Evolutionary conservation across 2,113 vertebrate genomes (phyloP), one percentile per base, ranked within the genome.

Genomic region (Smithornis capensis): DNA sequence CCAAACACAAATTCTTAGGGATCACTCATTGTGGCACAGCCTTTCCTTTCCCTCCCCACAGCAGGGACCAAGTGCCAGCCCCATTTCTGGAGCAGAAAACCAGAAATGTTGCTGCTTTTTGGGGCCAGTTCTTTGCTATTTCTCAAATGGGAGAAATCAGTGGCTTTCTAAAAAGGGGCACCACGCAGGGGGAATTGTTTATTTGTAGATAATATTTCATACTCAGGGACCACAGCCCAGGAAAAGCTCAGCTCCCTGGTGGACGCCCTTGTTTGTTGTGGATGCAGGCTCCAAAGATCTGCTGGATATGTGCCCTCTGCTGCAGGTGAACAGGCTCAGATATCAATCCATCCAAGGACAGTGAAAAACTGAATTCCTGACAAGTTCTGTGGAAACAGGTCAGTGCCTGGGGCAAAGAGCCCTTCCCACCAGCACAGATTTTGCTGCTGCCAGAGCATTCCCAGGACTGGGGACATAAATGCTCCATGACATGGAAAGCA

Each of bases 271-370:
- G 90, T 90, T 95, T 94, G 83, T 88, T 94, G 90, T 93, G 85
- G 86, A 53, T 86, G 90, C 44, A 77, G 68, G 64, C 79, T 86
- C 53, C 49, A 62, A 23, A 77, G 45, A 21, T 16, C 67, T 38
- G 55, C 2, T 35, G 35, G 42, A 0, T 7, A 12, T 82, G 67
- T 87, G 88, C 60, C 83, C 94, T 70, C 56, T 56, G 18, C 91
- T 75, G 55, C 6, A 97, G 89, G 86, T 86, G 80, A 93, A 38
- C 35, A 56, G 83, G 92, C 86, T 96, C 89, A 5, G 63, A 68
- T 89, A 74, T 75, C 94, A 45, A 21, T 16, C 85, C 40, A 7
- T 1, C 47, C 92, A 78, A 90, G 92, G 89, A 71, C 83, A 81
- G 70, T 63, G 33, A 18, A 67, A 92, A 92, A 75, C 1, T 75